Base-by-base conservation (phyloP, 2,797 vertebrate genomes). In the Sus cebifrons region DNA sequence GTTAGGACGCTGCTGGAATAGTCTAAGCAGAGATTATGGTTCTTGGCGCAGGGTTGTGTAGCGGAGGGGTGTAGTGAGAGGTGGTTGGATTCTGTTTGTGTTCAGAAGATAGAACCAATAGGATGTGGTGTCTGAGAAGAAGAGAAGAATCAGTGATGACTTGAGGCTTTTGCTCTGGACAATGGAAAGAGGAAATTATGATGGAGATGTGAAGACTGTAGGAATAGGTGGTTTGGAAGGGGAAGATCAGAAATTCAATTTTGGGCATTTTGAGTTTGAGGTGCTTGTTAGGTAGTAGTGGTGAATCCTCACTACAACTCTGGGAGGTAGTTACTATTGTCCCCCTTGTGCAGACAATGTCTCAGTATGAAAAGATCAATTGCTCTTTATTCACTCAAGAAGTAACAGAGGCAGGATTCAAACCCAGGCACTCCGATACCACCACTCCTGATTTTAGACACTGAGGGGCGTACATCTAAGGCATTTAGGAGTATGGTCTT, bases 371-470 rank as follows among this genome's bases (percentile, higher is more conserved):
- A 95, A 95, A 92, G 21, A 15, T 67, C 71, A 75, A 49, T 25
- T 78, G 81, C 52, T 74, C 49, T 92, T 77, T 77, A 92, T 75
- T 94, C 32, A 65, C 20, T 54, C 32, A 91, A 64, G 15, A 75
- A 86, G 68, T 77, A 78, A 79, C 15, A 70, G 54, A 54, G 52
- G 17, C 44, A 60, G 36, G 20, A 92, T 81, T 94, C 56, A 58
- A 89, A 74, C 32, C 18, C 29, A 60, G 52, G 75, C 18, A 75
- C 44, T 27, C 29, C 92, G 27, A 64, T 3, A 86, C 49, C 13
- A 44, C n/a, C 86, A 40, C 6, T n/a, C 10, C 64, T 77, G 40
- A 83, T 82, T 74, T 67, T 89, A 77, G 86, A 90, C 44, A 86
- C 18, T 15, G 54, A 82, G 27, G 21, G n/a, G 5, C 85, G 44